Percentiles rank a stretch among this genome's conserved stretches.
These are phyloP conservation scores for Anabacerthia variegaticeps DNA, from an alignment of 2,797 vertebrate genomes.

Conservation along the genomic window DNA sequence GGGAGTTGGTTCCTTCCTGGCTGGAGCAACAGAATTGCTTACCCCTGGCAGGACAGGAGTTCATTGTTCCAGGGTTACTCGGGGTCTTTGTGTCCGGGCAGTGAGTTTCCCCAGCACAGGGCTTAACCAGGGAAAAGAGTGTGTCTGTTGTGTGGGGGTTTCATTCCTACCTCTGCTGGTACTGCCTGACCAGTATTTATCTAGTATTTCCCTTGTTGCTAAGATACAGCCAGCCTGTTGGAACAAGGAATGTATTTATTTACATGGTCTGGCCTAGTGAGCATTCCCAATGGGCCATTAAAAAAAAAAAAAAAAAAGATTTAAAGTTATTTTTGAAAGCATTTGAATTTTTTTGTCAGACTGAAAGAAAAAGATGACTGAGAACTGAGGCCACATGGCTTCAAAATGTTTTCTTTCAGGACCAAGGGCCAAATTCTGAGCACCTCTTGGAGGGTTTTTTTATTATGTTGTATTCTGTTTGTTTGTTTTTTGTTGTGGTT, in stretches of 20 bases:
- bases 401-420: background rate
- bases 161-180: slow-evolving; percentile 50
- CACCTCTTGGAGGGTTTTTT: background rate
- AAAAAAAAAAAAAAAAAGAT: background rate
- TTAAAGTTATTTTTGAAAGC: slow-evolving; percentile 45
- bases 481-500: too few relatives aligned
- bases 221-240: slow-evolving; percentile 51
- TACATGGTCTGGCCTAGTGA: slow-evolving; percentile 54
- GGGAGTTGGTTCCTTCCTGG: slow-evolving; percentile 69
- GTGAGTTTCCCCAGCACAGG: background rate
- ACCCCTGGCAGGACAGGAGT: slow-evolving; percentile 62
- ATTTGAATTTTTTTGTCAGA: background rate
- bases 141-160: background rate
- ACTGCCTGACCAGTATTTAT: slow-evolving; percentile 66
- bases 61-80: slow-evolving; percentile 64
- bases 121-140: background rate
- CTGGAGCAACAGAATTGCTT: slow-evolving; percentile 44
- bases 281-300: slow-evolving; percentile 38
- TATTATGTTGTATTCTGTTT: background rate
- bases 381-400: background rate
- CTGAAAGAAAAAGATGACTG: slow-evolving; percentile 1
- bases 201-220: slow-evolving; percentile 69
- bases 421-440: background rate
- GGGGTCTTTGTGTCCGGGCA: background rate
- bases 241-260: slow-evolving; percentile 72